These are phyloP conservation scores for Nematolebias whitei DNA, from an alignment of 2,113 vertebrate genomes.

Conservation along the genomic window DNA sequence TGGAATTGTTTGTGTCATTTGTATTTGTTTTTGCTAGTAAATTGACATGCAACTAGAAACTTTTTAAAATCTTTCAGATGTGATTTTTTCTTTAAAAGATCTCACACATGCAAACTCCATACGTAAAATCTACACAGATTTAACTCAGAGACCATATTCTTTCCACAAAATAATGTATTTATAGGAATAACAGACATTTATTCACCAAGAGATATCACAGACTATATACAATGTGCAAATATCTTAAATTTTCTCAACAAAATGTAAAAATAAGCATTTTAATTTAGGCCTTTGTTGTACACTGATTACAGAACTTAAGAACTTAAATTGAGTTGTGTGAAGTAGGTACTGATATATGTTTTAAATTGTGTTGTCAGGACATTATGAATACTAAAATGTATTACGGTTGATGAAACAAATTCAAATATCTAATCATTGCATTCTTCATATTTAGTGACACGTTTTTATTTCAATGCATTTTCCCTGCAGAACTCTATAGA, in stretches of 20 bases:
- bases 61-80: too few relatives aligned
- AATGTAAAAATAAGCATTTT: conserved; percentile 1
- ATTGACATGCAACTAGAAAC: too few relatives aligned
- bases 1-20: too few relatives aligned
- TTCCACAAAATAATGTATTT: too few relatives aligned
- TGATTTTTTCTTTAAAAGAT: too few relatives aligned
- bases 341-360: conserved; percentile 16
- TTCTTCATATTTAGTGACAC: background rate
- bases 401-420: conserved; percentile 3
- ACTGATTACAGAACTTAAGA: conserved; percentile 18
- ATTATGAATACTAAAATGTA: background rate
- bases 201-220: background rate
- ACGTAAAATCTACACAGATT: too few relatives aligned
- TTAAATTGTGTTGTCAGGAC: background rate
- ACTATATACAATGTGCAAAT: background rate
- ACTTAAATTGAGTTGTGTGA: conserved; percentile 4
- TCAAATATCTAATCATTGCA: conserved; percentile 10
- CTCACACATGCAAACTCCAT: too few relatives aligned
- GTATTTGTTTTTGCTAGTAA: too few relatives aligned
- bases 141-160: too few relatives aligned
- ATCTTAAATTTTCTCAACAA: too few relatives aligned
- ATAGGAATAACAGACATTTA: too few relatives aligned
- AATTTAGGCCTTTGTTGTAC: conserved; percentile 19
- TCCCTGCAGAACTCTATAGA: background rate
- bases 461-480: background rate